Conservation (phyloP, 2,113 vertebrate genomes). For the Myocastor coypus region DNA sequence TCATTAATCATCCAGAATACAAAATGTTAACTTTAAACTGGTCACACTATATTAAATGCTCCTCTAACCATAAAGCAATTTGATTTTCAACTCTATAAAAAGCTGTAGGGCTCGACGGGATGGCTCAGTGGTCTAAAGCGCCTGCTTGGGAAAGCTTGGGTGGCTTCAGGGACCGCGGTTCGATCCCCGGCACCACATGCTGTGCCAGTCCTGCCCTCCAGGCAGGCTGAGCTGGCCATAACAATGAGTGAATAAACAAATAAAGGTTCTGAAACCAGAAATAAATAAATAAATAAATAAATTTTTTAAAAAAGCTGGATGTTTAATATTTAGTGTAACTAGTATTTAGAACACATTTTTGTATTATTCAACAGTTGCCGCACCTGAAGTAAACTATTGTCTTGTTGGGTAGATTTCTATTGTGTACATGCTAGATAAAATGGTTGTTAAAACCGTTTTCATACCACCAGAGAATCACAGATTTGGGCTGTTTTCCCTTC, state of each 20-base stretch:
- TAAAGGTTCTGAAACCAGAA: no score
- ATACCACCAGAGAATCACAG: not conserved
- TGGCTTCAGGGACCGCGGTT: no score
- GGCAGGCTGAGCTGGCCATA: no score
- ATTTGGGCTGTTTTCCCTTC: not conserved
- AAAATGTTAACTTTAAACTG: constrained; percentile 87
- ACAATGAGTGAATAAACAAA: no score
- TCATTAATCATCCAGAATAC: constrained; percentile 87
- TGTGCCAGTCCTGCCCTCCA: no score
- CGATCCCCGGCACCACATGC: no score
- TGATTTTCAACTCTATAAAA: constrained; percentile 84
- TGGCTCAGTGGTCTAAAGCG: no score
- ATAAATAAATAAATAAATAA: no score
- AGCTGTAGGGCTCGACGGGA: no score
- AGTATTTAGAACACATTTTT: constrained; percentile 61
- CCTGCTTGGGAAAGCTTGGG: no score
- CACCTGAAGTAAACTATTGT: constrained; percentile 4
- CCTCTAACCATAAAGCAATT: constrained; percentile 85
- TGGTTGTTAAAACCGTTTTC: constrained; percentile 14
- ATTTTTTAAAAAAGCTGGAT: constrained; percentile 67
- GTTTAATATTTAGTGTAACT: constrained; percentile 47
- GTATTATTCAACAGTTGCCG: constrained; percentile 27
- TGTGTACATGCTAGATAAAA: constrained; percentile 9
- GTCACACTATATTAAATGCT: constrained; percentile 87
- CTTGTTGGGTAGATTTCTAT: not conserved